These are phyloP conservation scores for Parasteatoda tepidariorum DNA, from an alignment of 1,140 invertebrate genomes.

Conservation along the genomic window DNA sequence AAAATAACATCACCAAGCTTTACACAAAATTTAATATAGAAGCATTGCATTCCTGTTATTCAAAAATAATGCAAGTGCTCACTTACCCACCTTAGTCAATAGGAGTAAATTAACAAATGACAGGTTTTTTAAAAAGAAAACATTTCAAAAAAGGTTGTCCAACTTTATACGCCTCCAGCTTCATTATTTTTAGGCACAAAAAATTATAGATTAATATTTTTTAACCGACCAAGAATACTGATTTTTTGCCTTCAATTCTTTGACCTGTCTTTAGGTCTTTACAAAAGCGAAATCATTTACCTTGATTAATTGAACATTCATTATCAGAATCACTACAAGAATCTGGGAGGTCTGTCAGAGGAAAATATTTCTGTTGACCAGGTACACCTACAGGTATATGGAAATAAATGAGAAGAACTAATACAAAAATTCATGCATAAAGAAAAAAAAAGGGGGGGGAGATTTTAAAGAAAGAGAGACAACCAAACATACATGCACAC, in stretches of 20 bases:
- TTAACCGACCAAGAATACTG: no score
- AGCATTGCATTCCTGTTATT: no score
- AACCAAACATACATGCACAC: neutral
- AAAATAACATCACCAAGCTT: no score
- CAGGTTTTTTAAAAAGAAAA: no score
- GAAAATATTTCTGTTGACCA: constrained; percentile 15
- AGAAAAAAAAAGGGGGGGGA: neutral
- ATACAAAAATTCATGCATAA: constrained; percentile 33
- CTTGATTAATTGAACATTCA: constrained; percentile 45
- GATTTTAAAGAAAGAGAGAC: neutral
- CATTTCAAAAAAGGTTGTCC: no score
- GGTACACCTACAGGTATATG: constrained; percentile 45
- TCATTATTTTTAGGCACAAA: no score
- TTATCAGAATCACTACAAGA: constrained; percentile 54
- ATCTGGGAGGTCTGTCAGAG: constrained; percentile 28
- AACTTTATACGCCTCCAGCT: no score
- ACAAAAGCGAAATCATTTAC: constrained; percentile 33
- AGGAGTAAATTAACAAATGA: no score
- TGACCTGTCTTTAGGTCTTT: neutral
- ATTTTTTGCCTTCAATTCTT: neutral
- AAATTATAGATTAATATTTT: no score
- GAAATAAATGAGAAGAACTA: constrained; percentile 47
- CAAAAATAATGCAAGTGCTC: no score
- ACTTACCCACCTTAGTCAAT: no score
- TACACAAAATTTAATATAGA: no score